Percentiles rank a stretch among this genome's conserved stretches.
Conservation (phyloP, 2,797 vertebrate genomes). For the Poecilia picta region DNA sequence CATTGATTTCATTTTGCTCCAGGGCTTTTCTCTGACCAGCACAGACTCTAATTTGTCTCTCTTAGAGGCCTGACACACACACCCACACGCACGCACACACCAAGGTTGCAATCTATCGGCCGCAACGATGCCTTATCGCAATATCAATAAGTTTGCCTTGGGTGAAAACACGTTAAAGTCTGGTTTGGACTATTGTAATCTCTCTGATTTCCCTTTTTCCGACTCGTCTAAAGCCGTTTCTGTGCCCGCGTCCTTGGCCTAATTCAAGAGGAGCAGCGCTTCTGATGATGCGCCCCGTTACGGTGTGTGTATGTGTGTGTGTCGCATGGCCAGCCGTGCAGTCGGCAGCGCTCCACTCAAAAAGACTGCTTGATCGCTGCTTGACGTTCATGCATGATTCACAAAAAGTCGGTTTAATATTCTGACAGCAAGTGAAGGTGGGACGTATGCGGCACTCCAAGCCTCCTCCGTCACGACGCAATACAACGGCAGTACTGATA, state of each 20-base stretch:
- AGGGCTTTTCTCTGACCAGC: slow-evolving; percentile 66
- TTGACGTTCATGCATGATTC: slow-evolving; percentile 7
- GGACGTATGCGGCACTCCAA: background rate
- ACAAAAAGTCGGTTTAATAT: slow-evolving; percentile 6
- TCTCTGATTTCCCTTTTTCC: background rate
- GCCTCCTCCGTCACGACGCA: background rate
- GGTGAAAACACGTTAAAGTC: slow-evolving; percentile 8
- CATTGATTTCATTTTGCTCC: slow-evolving; percentile 77
- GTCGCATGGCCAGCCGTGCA: slow-evolving; percentile 19
- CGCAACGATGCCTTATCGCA: slow-evolving; percentile 59
- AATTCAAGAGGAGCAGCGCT: slow-evolving; percentile 2
- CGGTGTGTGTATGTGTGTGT: background rate
- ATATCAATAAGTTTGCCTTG: slow-evolving; percentile 57
- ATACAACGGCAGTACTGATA: background rate
- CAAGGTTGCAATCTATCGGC: slow-evolving; percentile 59
- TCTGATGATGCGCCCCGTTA: slow-evolving; percentile 14
- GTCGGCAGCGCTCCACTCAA: slow-evolving; percentile 20
- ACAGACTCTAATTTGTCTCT: slow-evolving; percentile 69
- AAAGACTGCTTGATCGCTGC: slow-evolving; percentile 6
- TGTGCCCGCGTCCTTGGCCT: background rate
- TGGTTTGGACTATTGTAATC: background rate
- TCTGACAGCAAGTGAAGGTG: slow-evolving; percentile 15
- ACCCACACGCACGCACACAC: slow-evolving; percentile 29
- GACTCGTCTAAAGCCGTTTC: background rate
- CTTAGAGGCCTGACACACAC: slow-evolving; percentile 55